Percentiles rank a stretch among this genome's conserved stretches.
Evolutionary conservation across 1,140 invertebrate genomes (phyloP).

Genomic region (Carposina sasakii): DNA sequence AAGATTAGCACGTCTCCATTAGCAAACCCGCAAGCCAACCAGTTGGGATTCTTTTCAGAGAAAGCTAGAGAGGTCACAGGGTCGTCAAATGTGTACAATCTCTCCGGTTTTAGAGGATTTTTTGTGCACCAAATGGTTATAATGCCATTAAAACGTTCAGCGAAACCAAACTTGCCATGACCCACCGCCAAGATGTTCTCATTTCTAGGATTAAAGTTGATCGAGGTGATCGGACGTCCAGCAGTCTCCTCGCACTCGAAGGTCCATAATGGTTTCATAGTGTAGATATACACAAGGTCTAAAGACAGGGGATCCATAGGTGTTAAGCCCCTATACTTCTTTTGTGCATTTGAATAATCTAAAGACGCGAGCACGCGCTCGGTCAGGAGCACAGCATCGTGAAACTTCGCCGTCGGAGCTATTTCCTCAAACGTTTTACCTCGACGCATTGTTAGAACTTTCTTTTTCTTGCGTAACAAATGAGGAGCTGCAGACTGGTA

Average conservation of each 20-base stretch:
- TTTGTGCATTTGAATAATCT: constrained; percentile 75
- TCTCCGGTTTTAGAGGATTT: constrained; percentile 88
- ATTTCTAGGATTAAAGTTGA: constrained; percentile 79
- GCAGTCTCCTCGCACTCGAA: constrained; percentile 67
- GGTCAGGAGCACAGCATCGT: constrained; percentile 75
- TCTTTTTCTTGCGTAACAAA: constrained; percentile 40
- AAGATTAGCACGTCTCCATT: constrained; percentile 84
- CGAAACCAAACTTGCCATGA: constrained; percentile 77
- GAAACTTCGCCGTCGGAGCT: constrained; percentile 67
- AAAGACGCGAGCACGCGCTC: constrained; percentile 80
- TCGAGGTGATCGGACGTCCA: constrained; percentile 70
- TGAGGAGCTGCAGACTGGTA: constrained; percentile 47
- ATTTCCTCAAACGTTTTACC: constrained; percentile 50
- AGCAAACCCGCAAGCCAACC: constrained; percentile 85
- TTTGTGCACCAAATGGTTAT: constrained; percentile 89
- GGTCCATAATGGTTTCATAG: constrained; percentile 77
- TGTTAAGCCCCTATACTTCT: constrained; percentile 77
- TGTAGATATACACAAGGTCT: constrained; percentile 77
- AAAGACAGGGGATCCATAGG: constrained; percentile 74
- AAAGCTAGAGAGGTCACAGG: constrained; percentile 84
- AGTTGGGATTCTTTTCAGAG: constrained; percentile 78
- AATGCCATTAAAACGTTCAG: constrained; percentile 73
- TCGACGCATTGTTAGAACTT: constrained; percentile 22
- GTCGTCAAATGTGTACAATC: constrained; percentile 77
- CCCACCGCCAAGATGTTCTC: constrained; percentile 78